phyloP scores from a whole-genome alignment of 2,797 vertebrate genomes.

The Rhabdomys pumilio region DNA sequence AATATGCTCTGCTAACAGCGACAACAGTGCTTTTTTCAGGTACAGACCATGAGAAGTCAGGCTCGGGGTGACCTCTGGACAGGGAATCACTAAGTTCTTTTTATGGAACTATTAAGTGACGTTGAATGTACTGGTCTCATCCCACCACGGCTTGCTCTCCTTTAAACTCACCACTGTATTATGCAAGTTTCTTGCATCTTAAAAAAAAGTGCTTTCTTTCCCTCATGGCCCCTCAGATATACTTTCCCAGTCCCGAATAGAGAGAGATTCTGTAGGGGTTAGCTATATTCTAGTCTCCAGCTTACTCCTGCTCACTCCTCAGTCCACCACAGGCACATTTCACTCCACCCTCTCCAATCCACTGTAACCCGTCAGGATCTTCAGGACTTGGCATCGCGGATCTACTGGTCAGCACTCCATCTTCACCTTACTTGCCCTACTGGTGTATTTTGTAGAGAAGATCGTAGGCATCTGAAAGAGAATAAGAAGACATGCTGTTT shows the following conservation, averaged over 20 bases:
- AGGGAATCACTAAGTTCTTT: constrained; percentile 22
- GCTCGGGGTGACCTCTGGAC: not conserved
- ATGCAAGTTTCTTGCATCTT: constrained; percentile 30
- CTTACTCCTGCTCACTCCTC: not conserved
- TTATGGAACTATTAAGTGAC: constrained; percentile 9
- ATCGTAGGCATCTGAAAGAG: not conserved
- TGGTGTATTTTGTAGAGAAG: not conserved
- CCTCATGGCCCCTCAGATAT: not conserved
- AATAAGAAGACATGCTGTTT: not conserved
- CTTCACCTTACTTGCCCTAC: not conserved
- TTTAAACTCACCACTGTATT: not conserved
- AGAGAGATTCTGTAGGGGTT: not conserved
- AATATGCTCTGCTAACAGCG: constrained; percentile 95
- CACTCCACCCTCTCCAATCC: not conserved
- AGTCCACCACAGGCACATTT: constrained; percentile 14
- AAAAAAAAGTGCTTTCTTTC: not conserved
- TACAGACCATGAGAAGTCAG: constrained; percentile 79
- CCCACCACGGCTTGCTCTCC: not conserved
- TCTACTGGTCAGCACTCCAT: not conserved
- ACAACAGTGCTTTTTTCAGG: constrained; percentile 96
- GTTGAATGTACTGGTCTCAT: constrained; percentile 11
- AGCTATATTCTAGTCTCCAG: not conserved
- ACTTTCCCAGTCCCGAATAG: not conserved
- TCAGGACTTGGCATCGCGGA: not conserved
- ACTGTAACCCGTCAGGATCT: not conserved